A percentile compares a stretch with the other conserved stretches of the same genome.
Conservation (phyloP, 2,797 vertebrate genomes). For the Ibycter americanus region DNA sequence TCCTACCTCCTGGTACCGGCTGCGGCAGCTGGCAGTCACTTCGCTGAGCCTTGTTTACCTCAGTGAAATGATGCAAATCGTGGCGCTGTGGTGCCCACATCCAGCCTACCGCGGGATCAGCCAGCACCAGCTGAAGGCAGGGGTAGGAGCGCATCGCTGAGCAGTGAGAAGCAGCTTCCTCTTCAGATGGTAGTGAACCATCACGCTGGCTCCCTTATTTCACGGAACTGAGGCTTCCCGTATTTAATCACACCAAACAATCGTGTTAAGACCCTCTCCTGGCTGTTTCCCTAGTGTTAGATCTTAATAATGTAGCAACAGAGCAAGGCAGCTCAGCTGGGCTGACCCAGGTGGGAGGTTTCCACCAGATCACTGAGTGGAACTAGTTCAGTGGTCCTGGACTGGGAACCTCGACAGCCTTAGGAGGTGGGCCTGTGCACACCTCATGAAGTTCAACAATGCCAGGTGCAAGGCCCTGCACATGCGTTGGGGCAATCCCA, state of each 20-base stretch:
- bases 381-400: not conserved
- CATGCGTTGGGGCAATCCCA: too few relatives aligned
- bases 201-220: accelerated
- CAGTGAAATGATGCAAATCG: accelerated
- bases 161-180: not conserved
- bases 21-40: not conserved
- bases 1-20: not conserved
- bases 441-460: too few relatives aligned
- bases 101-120: not conserved
- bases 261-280: not conserved
- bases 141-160: accelerated
- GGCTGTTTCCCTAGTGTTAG: not conserved
- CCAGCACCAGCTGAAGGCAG: not conserved
- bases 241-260: not conserved
- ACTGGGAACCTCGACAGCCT: too few relatives aligned
- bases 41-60: not conserved
- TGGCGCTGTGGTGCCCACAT: accelerated
- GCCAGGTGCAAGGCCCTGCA: too few relatives aligned
- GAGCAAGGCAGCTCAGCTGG: not conserved
- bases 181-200: not conserved
- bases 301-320: accelerated
- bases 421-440: too few relatives aligned
- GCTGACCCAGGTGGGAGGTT: not conserved
- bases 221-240: not conserved
- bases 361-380: not conserved